Conservation (phyloP, 2,113 vertebrate genomes). For the Terrapene triunguis region DNA sequence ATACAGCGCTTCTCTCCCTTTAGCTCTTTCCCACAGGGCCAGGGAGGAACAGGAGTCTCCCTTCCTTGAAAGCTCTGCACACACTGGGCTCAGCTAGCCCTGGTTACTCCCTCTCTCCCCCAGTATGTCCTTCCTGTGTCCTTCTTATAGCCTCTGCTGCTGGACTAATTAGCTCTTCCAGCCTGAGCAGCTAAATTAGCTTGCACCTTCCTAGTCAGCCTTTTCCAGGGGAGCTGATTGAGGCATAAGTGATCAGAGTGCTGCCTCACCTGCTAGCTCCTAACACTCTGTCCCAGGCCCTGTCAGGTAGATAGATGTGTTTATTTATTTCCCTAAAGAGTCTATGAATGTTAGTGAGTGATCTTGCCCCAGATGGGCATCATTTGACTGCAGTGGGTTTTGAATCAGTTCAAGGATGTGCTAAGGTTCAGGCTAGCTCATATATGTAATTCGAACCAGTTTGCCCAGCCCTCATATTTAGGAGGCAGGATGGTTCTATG, state of each 20-base stretch:
- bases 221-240: not conserved
- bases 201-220: not conserved
- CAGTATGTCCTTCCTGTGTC: not conserved
- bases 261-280: not conserved
- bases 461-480: not conserved
- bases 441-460: not conserved
- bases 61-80: not conserved
- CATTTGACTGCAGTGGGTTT: not conserved
- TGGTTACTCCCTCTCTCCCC: no score
- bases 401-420: not conserved
- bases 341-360: not conserved
- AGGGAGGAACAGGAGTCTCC: not conserved
- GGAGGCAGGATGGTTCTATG: not conserved
- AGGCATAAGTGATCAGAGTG: no score
- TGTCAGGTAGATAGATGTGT: not conserved
- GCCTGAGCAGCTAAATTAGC: not conserved
- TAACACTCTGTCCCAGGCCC: not conserved
- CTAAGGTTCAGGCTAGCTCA: not conserved
- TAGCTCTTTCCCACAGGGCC: not conserved
- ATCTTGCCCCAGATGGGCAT: not conserved
- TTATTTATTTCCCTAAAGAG: not conserved
- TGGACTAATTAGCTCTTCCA: not conserved
- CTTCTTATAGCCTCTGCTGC: not conserved
- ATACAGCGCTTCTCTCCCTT: not conserved
- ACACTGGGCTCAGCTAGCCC: not conserved